phyloP scores from a whole-genome alignment of 23 tunicate genomes.

The Trididemnum miniatum region DNA sequence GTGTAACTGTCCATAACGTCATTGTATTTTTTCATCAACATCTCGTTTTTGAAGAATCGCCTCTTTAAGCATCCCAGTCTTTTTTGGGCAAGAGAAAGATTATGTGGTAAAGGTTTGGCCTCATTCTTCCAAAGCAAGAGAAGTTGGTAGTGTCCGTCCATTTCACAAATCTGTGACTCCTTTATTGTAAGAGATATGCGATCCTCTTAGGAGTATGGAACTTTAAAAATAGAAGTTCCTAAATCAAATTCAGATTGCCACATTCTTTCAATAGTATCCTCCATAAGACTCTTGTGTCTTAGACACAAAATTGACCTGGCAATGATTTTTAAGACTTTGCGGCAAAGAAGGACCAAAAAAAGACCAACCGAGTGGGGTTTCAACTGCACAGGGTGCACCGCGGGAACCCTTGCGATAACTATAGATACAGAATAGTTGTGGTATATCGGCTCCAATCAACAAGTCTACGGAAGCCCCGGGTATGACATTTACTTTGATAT shows the following conservation, averaged over 20 bases:
- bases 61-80: background rate
- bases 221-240: background rate
- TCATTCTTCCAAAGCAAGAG: background rate
- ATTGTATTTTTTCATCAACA: no score
- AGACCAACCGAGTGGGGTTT: background rate
- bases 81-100: background rate
- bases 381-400: background rate
- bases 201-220: background rate
- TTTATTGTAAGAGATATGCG: background rate
- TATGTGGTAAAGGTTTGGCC: background rate
- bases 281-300: background rate
- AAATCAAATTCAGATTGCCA: background rate
- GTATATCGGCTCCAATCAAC: background rate
- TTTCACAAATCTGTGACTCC: background rate
- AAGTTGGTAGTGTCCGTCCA: constrained; percentile 3
- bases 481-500: background rate
- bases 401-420: background rate
- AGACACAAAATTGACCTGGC: background rate
- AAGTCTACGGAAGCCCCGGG: background rate
- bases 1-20: no score
- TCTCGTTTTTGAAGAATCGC: no score
- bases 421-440: background rate
- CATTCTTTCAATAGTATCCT: background rate
- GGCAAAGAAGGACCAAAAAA: background rate
- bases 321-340: background rate